A percentile compares a stretch with the other conserved stretches of the same genome.
Conservation (phyloP, 2,888 invertebrate genomes). For the Epirrita christyi region DNA sequence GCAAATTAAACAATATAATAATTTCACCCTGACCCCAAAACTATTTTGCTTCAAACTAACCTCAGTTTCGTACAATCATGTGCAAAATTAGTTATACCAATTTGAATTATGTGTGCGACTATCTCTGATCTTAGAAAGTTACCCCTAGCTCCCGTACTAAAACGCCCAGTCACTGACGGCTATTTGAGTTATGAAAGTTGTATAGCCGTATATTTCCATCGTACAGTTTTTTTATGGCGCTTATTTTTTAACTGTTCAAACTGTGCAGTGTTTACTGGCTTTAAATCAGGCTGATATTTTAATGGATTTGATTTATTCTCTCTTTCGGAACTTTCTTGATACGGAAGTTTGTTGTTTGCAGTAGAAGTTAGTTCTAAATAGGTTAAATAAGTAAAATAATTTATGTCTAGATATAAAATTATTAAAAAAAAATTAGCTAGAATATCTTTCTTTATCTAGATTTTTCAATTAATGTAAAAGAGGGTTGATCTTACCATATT, state of each 20-base stretch:
- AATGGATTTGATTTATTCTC: constrained; percentile 62
- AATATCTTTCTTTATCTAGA: no score
- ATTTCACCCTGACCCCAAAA: no score
- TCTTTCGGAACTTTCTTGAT: constrained; percentile 52
- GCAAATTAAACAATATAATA: no score
- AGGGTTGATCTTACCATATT: no score
- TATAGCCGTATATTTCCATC: constrained; percentile 76
- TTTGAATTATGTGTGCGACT: no score
- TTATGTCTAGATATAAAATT: no score
- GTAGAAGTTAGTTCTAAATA: constrained; percentile 6
- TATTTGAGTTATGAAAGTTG: constrained; percentile 80
- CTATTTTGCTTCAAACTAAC: no score
- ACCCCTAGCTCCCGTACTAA: constrained; percentile 23
- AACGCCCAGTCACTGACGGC: constrained; percentile 63
- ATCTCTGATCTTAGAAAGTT: neutral
- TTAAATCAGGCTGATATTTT: constrained; percentile 68
- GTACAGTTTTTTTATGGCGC: constrained; percentile 65
- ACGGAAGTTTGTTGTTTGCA: constrained; percentile 38
- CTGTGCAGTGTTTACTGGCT: constrained; percentile 60
- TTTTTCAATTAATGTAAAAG: no score
- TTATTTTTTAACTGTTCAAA: constrained; percentile 67
- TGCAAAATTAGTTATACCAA: no score
- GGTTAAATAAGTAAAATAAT: no score
- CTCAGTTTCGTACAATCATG: no score
- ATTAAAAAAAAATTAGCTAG: no score